Evolutionary conservation across 1,140 invertebrate genomes (phyloP), one percentile per base, ranked within the genome.

Genomic region (Nasonia giraulti): DNA sequence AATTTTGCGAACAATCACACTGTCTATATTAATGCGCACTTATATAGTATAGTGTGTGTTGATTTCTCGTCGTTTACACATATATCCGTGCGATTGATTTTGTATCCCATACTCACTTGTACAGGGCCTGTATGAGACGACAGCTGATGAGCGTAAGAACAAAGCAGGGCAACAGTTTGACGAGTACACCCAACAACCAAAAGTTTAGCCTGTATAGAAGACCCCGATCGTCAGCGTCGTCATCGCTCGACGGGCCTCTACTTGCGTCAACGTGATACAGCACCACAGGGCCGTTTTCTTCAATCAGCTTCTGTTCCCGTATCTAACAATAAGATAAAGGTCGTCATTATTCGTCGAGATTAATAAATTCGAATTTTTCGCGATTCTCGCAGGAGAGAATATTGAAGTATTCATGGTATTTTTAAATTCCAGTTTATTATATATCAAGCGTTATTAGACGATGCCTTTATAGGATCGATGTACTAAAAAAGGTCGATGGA

Each of bases 131-230:
- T 80, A 98, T 97, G 2, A 98, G 93, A 91, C 96, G 96, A 14
- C 96, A 92, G 89, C 96, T 98, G 78, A 98, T 96, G 10, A 97
- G 92, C 0, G 97, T 97, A 8, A 98, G 92, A n/a, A 97, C 95
- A 5, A 95, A 92, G 87, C 98, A 98, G 0, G 97, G 98, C 4
- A 98, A 87, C 1, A 98, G 93, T 89, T 98, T 98, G 10, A 98
- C 96, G 27, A 98, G 93, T 4, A 98, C 96, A 2, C 96, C 95
- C 89, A 98, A 96, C 37, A 97, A 94, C 97, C 97, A 98, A 90
- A 98, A 98, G 90, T 97, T 97, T 2, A 97, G 95, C 88, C 95
- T 94, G 87, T 96, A 97, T 17, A 95, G 89, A 2, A 94, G 91
- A 44, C 93, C 93, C 8, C 75, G 84, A 0, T 66, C 76, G 27